phyloP scores from a whole-genome alignment of 2,888 invertebrate species.

The Ormyrus rosae region DNA sequence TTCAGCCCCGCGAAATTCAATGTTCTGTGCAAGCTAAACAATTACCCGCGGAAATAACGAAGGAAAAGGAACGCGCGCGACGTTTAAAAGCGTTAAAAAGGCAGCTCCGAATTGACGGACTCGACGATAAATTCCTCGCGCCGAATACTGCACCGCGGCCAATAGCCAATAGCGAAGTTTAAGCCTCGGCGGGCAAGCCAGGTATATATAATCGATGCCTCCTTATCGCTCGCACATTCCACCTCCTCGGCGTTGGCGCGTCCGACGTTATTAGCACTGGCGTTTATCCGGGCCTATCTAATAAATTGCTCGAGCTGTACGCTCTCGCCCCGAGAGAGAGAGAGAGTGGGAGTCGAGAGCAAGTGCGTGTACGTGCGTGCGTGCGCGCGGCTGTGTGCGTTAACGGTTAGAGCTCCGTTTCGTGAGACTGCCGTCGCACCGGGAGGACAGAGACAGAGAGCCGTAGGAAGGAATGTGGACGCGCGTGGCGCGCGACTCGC shows the following conservation, averaged over 20 bases:
- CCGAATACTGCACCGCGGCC: too few relatives aligned
- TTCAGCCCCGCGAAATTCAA: too few relatives aligned
- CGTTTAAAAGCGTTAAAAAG: too few relatives aligned
- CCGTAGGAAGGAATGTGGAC: constrained; percentile 47
- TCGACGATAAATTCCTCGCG: too few relatives aligned
- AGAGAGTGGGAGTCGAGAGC: too few relatives aligned
- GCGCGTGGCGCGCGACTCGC: constrained; percentile 63
- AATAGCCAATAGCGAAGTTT: too few relatives aligned
- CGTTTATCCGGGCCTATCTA: constrained; percentile 72
- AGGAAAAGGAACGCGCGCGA: neutral
- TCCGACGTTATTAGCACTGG: constrained; percentile 69
- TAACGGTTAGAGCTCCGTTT: constrained; percentile 38
- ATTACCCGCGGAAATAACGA: too few relatives aligned
- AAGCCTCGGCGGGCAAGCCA: too few relatives aligned
- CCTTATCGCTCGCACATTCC: constrained; percentile 31
- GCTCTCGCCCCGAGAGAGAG: too few relatives aligned
- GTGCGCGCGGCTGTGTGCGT: constrained; percentile 65
- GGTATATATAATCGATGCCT: neutral
- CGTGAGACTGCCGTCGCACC: neutral
- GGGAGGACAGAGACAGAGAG: neutral
- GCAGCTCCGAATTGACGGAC: too few relatives aligned
- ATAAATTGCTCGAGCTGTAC: constrained; percentile 69
- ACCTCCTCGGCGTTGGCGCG: neutral
- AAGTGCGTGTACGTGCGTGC: too few relatives aligned
- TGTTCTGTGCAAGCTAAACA: too few relatives aligned